Percentiles rank a stretch among this genome's conserved stretches.
Conservation (phyloP, 1,140 invertebrate genomes). For the Ephestia elutella region DNA sequence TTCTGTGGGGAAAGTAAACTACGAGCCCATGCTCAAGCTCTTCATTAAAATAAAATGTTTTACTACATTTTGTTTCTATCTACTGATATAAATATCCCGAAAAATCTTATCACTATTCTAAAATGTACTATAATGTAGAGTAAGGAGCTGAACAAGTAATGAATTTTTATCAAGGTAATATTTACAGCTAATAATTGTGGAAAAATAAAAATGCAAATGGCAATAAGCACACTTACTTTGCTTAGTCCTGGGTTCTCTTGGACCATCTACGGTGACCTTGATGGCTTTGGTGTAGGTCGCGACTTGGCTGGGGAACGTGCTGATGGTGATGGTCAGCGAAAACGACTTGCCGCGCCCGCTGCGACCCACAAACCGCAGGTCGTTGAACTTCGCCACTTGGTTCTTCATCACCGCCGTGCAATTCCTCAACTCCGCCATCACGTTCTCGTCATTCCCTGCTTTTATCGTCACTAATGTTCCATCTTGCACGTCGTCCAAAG, state of each 20-base stretch:
- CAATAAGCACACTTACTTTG: constrained; percentile 86
- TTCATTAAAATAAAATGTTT: too few relatives aligned
- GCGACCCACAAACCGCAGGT: constrained; percentile 95
- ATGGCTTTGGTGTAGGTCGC: constrained; percentile 97
- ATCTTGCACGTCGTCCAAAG: constrained; percentile 92
- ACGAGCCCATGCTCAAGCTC: too few relatives aligned
- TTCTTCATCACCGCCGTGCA: constrained; percentile 96
- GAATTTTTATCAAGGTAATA: too few relatives aligned
- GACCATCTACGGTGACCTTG: constrained; percentile 99
- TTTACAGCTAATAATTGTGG: too few relatives aligned
- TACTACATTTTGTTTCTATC: too few relatives aligned
- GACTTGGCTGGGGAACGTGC: constrained; percentile 92
- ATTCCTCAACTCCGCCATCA: constrained; percentile 94
- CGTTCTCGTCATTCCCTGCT: constrained; percentile 98
- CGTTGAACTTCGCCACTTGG: constrained; percentile 97
- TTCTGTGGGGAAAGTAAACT: too few relatives aligned
- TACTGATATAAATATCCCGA: too few relatives aligned
- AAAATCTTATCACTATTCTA: too few relatives aligned
- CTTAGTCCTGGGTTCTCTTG: constrained; percentile 96
- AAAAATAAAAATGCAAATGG: too few relatives aligned
- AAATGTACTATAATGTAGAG: too few relatives aligned
- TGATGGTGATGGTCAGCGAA: constrained; percentile 95
- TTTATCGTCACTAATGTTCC: constrained; percentile 94
- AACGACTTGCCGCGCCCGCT: constrained; percentile 96
- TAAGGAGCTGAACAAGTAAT: too few relatives aligned